phyloP scores from a whole-genome alignment of 2,888 invertebrate genomes.

The Perizoma affinitatum region DNA sequence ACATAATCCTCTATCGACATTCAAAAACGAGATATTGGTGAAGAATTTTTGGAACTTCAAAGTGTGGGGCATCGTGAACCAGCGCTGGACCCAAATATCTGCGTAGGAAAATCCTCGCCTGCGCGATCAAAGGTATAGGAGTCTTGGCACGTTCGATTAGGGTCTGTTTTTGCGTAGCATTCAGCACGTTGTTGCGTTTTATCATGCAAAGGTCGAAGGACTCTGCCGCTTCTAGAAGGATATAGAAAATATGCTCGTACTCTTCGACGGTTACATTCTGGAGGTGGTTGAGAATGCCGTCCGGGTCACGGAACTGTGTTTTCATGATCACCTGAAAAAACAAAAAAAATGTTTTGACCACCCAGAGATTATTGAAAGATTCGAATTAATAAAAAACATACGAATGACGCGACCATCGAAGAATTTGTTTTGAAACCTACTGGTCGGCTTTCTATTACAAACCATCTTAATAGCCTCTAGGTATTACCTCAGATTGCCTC shows the following conservation, averaged over 20 bases:
- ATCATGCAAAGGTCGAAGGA: conserved; percentile 92
- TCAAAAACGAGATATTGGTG: conserved; percentile 89
- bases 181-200: conserved; percentile 87
- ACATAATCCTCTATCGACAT: conserved; percentile 69
- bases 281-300: conserved; percentile 91
- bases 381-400: no score
- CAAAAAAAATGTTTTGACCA: conserved; percentile 4
- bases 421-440: no score
- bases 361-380: no score
- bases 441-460: no score
- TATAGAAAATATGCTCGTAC: conserved; percentile 84
- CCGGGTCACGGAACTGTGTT: conserved; percentile 92
- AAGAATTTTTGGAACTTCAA: conserved; percentile 87
- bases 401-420: no score
- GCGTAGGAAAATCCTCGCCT: conserved; percentile 85
- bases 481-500: no score
- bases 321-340: conserved; percentile 88
- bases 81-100: conserved; percentile 84
- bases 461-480: no score
- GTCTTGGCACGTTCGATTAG: conserved; percentile 87
- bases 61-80: conserved; percentile 79
- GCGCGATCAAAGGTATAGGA: conserved; percentile 87
- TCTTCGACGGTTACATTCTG: conserved; percentile 84
- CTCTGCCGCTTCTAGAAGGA: conserved; percentile 89
- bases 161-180: conserved; percentile 85